phyloP scores from a whole-genome alignment of 2,888 invertebrate genomes.

The Synanthedon tipuliformis region DNA sequence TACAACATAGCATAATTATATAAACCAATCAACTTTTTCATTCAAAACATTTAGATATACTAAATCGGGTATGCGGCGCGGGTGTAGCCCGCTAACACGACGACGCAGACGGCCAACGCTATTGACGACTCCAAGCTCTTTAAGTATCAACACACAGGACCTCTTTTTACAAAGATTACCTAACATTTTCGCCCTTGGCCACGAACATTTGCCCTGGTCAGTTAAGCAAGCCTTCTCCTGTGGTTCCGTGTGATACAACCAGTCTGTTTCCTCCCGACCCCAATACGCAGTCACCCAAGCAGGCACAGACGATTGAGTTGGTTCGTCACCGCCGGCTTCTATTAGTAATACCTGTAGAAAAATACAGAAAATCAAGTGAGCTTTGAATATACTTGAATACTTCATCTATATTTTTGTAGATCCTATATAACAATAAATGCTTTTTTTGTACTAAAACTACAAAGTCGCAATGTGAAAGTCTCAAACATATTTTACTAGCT shows the following conservation, averaged over 20 bases:
- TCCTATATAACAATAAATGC: too few species aligned
- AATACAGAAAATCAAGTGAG: not conserved
- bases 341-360: conserved; percentile 70
- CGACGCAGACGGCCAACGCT: too few species aligned
- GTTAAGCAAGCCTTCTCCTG: conserved; percentile 73
- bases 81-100: too few species aligned
- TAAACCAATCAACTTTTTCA: not conserved
- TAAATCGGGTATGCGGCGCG: too few species aligned
- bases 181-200: conserved; percentile 80
- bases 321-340: conserved; percentile 80
- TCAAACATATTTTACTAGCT: too few species aligned
- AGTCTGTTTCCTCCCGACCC: conserved; percentile 73
- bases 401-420: too few species aligned
- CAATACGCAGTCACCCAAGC: conserved; percentile 77
- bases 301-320: conserved; percentile 72
- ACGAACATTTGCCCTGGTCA: conserved; percentile 67
- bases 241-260: conserved; percentile 75
- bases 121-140: not conserved
- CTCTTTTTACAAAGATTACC: conserved; percentile 35
- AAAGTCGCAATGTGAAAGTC: too few species aligned
- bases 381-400: not conserved
- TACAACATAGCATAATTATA: too few species aligned
- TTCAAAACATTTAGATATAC: too few species aligned
- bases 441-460: too few species aligned
- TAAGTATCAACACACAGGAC: too few species aligned